Evolutionary conservation across 1,140 invertebrate genomes (phyloP), one percentile per base, ranked within the genome.

Genomic region (Yoshiicerus persimilis): DNA sequence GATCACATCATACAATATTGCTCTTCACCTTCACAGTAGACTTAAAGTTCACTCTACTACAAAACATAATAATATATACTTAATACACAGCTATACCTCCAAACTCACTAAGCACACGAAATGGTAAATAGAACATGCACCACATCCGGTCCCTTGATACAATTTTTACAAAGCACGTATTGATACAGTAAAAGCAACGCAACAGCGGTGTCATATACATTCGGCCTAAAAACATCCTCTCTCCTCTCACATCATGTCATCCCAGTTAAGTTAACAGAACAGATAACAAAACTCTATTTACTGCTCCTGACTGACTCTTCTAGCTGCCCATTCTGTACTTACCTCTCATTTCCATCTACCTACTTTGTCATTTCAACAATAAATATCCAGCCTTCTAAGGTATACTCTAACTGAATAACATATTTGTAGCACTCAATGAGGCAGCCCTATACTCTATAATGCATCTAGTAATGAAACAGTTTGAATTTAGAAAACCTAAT

Each of bases 1-100:
- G 75, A 80, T 80, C 75, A 80, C 75, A 80, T 80, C 75, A 80
- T 38, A 34, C 75, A 34, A 80, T 80, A 80, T 80, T 80, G 75
- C 34, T 80, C 30, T 80, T 80, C 75, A 80, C 75, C 75, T 80
- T 30, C 6, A n/a, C 75, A 36, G 32, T 10, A 38, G 30, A 20
- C 64, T 30, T 27, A 70, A 70, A 27, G 30, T 16, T 4, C 8
- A 30, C 9, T 47, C 41, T 41, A 16, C 11, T 16, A 20, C 47
- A 1, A 20, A 32, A 70, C 25, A 27, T 5, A 30, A 11, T 16
- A 13, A 2, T 16, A 47, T 47, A 47, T 47, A 16, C 41, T 47
- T 10, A 3, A 70, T 16, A 30, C 10, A 11, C 27, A 13, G 64
- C 4, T 20, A 80, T 32, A 80, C 8, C 34, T 2, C 32, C 34